Conservation (phyloP, 1,140 invertebrate species). For the Hyles euphorbiae region DNA sequence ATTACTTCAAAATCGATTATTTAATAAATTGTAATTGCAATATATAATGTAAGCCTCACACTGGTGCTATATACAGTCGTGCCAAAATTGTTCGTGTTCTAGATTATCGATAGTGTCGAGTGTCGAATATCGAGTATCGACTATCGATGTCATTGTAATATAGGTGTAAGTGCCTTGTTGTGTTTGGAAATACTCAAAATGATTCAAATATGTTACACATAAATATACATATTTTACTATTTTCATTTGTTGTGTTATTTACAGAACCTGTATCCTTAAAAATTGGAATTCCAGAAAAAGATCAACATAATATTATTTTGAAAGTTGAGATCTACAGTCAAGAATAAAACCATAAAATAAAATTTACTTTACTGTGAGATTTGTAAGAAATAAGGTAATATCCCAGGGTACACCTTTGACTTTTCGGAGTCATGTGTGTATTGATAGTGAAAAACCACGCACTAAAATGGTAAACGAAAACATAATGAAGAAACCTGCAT, state of each 20-base stretch:
- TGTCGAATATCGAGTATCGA: not conserved
- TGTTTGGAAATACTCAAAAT: slow-evolving; percentile 61
- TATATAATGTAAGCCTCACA: slow-evolving; percentile 1
- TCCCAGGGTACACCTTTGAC: no score
- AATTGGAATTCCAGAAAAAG: no score
- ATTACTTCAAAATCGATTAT: not conserved
- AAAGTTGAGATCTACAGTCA: no score
- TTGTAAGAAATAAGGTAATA: no score
- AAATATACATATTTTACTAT: slow-evolving; percentile 75
- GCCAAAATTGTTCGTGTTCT: slow-evolving; percentile 2
- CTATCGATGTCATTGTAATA: not conserved
- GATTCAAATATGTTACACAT: slow-evolving; percentile 62
- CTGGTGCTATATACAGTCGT: slow-evolving; percentile 23
- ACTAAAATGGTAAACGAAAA: no score
- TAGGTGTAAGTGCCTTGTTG: slow-evolving; percentile 59
- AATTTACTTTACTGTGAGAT: no score
- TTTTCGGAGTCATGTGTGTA: no score
- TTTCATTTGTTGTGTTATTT: slow-evolving; percentile 70
- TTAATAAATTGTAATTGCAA: slow-evolving; percentile 1
- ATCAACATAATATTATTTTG: no score
- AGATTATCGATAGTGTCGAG: not conserved
- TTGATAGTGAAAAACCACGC: no score
- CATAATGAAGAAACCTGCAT: no score
- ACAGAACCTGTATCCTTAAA: not conserved
- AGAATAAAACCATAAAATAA: no score